Evolutionary conservation across 2,113 vertebrate genomes (phyloP).

Genomic region (Paradisaea rubra): DNA sequence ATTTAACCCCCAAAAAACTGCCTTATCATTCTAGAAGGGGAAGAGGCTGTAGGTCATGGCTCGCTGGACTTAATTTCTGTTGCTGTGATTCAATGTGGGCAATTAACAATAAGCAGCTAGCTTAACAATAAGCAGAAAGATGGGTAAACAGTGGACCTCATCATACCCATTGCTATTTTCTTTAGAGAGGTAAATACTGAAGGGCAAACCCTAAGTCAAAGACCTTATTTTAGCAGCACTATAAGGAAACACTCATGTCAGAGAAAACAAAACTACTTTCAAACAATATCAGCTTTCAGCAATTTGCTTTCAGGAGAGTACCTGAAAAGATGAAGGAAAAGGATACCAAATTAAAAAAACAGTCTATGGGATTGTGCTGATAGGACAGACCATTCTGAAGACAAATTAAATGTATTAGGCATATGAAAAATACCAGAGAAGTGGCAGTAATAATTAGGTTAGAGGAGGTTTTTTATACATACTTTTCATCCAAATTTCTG

Average conservation of each 20-base stretch:
- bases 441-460: not conserved
- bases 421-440: not conserved
- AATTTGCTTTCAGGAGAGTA: not conserved
- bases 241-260: not conserved
- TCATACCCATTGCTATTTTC: not conserved
- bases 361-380: not conserved
- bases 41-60: not conserved
- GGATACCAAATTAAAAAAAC: not conserved
- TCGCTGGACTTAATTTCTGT: not conserved
- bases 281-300: not conserved
- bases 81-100: not conserved
- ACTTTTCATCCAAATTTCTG: not conserved
- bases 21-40: not conserved
- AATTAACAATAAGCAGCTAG: not conserved
- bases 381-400: not conserved
- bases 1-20: rapidly evolving
- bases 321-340: not conserved
- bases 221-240: not conserved
- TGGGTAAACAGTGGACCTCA: not conserved
- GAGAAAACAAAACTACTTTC: not conserved
- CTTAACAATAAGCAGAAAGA: not conserved
- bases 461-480: not conserved
- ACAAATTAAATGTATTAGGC: not conserved
- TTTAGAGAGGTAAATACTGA: not conserved
- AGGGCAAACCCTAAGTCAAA: not conserved